Base-by-base conservation (phyloP, 30 jellyfish, hydroid and myxozoan genomes). In the Clytia hemisphaerica region DNA sequence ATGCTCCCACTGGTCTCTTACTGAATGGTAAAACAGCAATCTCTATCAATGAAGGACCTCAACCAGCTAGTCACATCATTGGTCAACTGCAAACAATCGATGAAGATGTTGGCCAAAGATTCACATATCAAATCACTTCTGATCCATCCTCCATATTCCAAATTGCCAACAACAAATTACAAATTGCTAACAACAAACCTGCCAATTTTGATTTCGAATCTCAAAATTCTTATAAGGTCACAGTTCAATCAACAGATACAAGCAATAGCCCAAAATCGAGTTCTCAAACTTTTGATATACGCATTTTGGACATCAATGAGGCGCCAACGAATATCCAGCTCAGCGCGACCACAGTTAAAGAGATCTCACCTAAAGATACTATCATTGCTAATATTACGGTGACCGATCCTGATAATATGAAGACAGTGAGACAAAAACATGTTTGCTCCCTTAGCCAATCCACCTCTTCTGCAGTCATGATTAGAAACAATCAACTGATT, bases 351-450 rank as follows among this genome's bases (percentile, higher is more conserved):
- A n/a, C 29, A 37, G 79, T 88, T 9, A 66, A 67, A 24, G 97
- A 88, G 57, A 88, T 79, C 68, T 40, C 81, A 15, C 28, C 72
- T 1, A 78, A 44, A 53, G 88, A 80, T 12, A 69, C 83, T 2
- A 32, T 51, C 29, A 69, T 88, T 60, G 97, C 93, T 9, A 58
- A 69, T 26, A 47, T 88, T 10, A 37, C 70, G 4, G 89, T 80
- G 0, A 45, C 49, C 19, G 97, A 88, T 42, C 94, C 93, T 0
- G 97, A 88, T 67, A 84, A 85, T 37, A 74, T 51, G 15, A 45
- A 69, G 2, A 28, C 55, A 6, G 4, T 7, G 18, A 69, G 34
- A 16, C 81, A 69, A 18, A 4, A 28, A 3, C 81, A 69, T 37
- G 38, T 18, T 12, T 69, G 81, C 30, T 47, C 28, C 55, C 22